These are phyloP conservation scores for Vidua chalybeata DNA, from an alignment of 2,113 vertebrate genomes.

Conservation along the genomic window DNA sequence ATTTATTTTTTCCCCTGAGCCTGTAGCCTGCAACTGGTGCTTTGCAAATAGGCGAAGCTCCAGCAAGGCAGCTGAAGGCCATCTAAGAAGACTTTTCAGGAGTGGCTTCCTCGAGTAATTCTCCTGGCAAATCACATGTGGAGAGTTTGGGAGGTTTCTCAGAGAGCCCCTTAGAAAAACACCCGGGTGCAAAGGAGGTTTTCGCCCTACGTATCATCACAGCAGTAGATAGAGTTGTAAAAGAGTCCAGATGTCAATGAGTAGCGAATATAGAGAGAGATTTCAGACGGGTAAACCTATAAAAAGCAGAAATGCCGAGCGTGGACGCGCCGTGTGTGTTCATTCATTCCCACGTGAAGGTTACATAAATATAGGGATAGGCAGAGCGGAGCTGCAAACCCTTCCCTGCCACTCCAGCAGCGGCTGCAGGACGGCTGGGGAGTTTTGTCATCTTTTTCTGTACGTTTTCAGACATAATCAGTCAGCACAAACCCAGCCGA, in stretches of 20 bases:
- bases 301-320: not conserved
- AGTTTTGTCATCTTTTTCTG: not conserved
- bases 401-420: not conserved
- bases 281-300: not conserved
- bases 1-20: not conserved
- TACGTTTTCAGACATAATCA: not conserved
- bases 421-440: not conserved
- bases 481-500: not conserved
- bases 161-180: not conserved
- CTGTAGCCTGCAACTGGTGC: conserved; percentile 11
- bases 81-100: conserved; percentile 45
- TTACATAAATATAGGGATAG: not conserved
- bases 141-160: not conserved
- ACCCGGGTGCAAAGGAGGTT: not conserved
- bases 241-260: not conserved
- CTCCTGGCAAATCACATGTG: conserved; percentile 4
- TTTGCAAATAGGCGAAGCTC: conserved; percentile 28
- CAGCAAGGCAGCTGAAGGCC: conserved; percentile 40
- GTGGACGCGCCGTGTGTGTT: not conserved
- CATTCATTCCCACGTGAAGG: conserved; percentile 60
- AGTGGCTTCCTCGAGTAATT: conserved; percentile 46
- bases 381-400: not conserved
- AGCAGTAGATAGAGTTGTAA: not conserved
- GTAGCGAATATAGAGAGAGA: not conserved
- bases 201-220: not conserved